phyloP scores from a whole-genome alignment of 2,797 vertebrate species.

The Enteromius viviparus region DNA sequence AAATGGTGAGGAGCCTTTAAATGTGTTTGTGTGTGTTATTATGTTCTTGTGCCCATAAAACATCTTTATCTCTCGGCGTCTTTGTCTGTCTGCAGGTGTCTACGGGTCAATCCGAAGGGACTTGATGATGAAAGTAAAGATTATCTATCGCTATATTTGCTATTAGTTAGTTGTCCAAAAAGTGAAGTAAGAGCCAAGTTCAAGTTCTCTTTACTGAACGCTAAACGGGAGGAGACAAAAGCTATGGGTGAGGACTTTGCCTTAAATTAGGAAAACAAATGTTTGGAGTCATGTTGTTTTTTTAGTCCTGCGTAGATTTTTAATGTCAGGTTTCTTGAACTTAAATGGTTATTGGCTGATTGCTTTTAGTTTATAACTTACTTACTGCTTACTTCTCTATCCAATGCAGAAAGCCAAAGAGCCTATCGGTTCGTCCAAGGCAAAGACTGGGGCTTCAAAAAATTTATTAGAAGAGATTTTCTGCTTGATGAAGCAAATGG shows the following conservation, averaged over 20 bases:
- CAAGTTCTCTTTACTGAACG: constrained; percentile 97
- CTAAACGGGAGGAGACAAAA: constrained; percentile 98
- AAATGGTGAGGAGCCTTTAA: constrained; percentile 85
- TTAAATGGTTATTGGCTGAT: background rate
- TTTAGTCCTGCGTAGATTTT: background rate
- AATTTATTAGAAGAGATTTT: constrained; percentile 98
- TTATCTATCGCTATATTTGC: constrained; percentile 96
- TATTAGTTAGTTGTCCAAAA: constrained; percentile 99
- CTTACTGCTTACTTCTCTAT: background rate
- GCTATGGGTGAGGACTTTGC: constrained; percentile 89
- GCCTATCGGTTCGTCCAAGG: constrained; percentile 99
- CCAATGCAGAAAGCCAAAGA: constrained; percentile 96
- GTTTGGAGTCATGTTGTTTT: background rate
- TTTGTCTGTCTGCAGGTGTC: constrained; percentile 84
- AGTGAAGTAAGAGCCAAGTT: constrained; percentile 99
- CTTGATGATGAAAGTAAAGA: constrained; percentile 99
- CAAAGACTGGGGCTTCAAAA: constrained; percentile 99
- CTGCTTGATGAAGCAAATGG: constrained; percentile 98
- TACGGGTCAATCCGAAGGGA: constrained; percentile 98
- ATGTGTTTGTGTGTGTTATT: background rate
- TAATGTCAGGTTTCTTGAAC: constrained; percentile 6
- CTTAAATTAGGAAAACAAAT: background rate
- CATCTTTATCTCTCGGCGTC: background rate
- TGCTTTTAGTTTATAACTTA: background rate
- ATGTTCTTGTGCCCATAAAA: background rate